Base-by-base conservation (phyloP, 1,140 invertebrate species). In the Brachionus angularis region DNA sequence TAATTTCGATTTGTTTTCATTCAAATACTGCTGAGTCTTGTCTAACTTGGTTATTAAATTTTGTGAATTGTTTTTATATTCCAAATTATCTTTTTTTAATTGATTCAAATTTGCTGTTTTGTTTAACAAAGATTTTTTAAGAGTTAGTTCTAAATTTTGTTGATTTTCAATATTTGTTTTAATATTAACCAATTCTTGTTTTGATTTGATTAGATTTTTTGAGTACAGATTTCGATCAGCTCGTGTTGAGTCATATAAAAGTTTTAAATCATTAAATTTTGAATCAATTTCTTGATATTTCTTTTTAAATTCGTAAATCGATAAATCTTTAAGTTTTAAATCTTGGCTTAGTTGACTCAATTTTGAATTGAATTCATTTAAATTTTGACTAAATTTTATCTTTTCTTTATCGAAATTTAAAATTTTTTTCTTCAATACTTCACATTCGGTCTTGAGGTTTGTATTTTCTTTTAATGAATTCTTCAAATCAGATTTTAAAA, bases 341-440 rank as follows among this genome's bases (percentile, higher is more conserved):
- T 39, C 18, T 58, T 58, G 33, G 25, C 39, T 58, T 23, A 58
- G 23, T 29, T 39, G n/a, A 18, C 23, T 58, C 3, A 58, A 8
- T 25, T 58, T 58, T 1, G 39, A 39, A n/a, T 58, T n/a, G n/a
- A 58, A 23, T 12, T 58, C 53, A 25, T 58, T 58, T 3, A 58
- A 16, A 39, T 25, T 23, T 39, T 58, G 33, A 12, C 39, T 31
- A 29, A 39, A 34, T 25, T 39, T 58, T 4, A 58, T 58, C 10
- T 33, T 58, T 58, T 58, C 53, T 58, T 39, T 58, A 33, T 58
- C 53, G 39, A 58, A 58, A 18, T 58, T 36, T 58, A 39, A 39
- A 8, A 58, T 36, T 18, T 18, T 58, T 33, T 58, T 58, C 1
- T 33, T 42, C 12, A 58, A 18, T 39, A 39, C 4, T 39, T 58